phyloP scores from a whole-genome alignment of 2,113 vertebrate species.

The Carollia perspicillata region DNA sequence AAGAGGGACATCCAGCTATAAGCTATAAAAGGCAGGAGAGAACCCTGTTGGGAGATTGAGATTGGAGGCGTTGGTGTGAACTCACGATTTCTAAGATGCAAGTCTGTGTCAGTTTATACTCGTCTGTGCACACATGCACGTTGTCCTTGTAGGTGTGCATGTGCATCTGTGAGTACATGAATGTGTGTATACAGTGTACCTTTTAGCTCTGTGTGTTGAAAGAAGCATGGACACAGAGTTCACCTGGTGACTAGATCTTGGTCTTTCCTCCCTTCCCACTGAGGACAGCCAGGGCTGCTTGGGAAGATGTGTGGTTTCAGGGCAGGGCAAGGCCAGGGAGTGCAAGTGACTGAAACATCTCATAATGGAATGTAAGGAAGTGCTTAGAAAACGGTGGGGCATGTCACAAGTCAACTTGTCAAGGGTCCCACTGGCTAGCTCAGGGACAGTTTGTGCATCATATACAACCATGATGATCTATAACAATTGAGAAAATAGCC shows the following conservation, averaged over 20 bases:
- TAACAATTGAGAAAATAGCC: not conserved
- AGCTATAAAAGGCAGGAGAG: not conserved
- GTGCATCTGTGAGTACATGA: not conserved
- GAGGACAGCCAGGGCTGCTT: not conserved
- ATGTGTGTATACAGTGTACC: rapidly evolving
- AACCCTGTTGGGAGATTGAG: not conserved
- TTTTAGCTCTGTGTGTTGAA: not conserved
- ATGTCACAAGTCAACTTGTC: not conserved
- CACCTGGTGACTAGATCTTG: not conserved
- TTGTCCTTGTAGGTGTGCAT: not conserved
- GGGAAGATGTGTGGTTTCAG: not conserved
- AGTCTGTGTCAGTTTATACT: not conserved
- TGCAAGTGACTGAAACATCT: not conserved
- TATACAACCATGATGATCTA: not conserved
- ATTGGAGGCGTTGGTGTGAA: not conserved
- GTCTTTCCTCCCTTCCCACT: not conserved
- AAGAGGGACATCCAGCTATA: not conserved
- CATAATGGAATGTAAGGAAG: not conserved
- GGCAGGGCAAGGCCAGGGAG: not conserved
- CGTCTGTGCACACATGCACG: not conserved
- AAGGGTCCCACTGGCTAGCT: not conserved
- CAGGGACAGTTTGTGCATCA: not conserved
- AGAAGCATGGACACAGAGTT: not conserved
- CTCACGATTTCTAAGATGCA: not conserved
- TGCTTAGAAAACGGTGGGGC: not conserved